Evolutionary conservation across 1,140 invertebrate species (phyloP).

Genomic region (Aporrectodea caliginosa): DNA sequence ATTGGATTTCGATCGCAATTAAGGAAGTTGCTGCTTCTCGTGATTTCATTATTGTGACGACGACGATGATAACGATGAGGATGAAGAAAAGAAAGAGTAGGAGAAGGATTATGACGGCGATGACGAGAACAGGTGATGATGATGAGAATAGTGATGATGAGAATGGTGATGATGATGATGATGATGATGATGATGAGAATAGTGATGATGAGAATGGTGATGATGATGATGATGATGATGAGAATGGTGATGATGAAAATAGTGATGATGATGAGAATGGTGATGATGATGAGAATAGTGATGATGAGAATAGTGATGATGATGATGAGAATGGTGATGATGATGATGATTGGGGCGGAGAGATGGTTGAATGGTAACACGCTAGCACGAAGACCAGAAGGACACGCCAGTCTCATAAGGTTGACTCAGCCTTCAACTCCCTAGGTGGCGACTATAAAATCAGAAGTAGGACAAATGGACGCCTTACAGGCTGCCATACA

Average conservation of each 20-base stretch:
- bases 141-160: background rate
- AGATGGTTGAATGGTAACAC: too few relatives aligned
- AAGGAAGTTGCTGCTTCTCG: too few relatives aligned
- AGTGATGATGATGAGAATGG: background rate
- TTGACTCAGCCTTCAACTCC: too few relatives aligned
- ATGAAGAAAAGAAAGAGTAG: background rate
- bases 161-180: background rate
- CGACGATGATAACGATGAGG: too few relatives aligned
- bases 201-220: background rate
- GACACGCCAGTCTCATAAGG: too few relatives aligned
- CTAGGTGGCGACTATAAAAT: too few relatives aligned
- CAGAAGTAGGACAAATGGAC: too few relatives aligned
- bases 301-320: background rate
- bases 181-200: background rate
- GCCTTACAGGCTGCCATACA: too few relatives aligned
- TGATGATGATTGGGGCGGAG: too few relatives aligned
- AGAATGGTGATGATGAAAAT: background rate
- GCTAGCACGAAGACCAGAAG: too few relatives aligned
- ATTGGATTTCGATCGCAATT: too few relatives aligned
- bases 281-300: background rate
- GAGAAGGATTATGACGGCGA: background rate
- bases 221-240: background rate
- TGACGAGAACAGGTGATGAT: background rate
- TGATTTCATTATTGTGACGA: too few relatives aligned
- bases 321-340: background rate